Evolutionary conservation across 2,113 vertebrate species (phyloP).

Genomic region (Mirounga angustirostris): DNA sequence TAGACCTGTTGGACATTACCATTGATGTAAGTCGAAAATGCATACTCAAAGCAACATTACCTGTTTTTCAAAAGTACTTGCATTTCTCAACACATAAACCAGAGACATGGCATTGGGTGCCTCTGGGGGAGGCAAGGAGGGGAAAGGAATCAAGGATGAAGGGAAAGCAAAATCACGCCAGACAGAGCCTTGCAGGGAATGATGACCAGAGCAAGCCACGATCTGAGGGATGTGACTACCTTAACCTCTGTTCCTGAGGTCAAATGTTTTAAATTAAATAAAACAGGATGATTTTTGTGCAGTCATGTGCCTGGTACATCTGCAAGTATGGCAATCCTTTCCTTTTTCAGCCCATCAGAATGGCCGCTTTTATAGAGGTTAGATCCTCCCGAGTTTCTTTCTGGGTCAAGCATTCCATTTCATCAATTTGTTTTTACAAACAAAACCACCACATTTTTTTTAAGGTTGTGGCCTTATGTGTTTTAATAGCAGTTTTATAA

Average conservation of each 20-base stretch:
- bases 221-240: too few relatives aligned
- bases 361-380: not conserved
- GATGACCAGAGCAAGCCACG: too few relatives aligned
- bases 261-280: not conserved
- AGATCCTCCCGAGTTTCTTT: not conserved
- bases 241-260: not conserved
- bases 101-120: not conserved
- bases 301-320: not conserved
- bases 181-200: not conserved
- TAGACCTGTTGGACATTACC: not conserved
- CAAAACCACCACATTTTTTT: not conserved
- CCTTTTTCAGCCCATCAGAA: not conserved
- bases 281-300: not conserved
- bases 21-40: conserved; percentile 1
- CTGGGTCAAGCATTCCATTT: not conserved
- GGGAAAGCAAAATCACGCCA: not conserved
- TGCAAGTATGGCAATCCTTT: not conserved
- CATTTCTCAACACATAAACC: conserved; percentile 29
- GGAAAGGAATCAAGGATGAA: not conserved
- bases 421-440: not conserved
- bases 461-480: not conserved
- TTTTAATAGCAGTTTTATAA: not conserved
- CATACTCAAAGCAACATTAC: not conserved
- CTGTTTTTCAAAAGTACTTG: not conserved
- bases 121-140: not conserved